Conservation (phyloP, 2,888 invertebrate genomes). For the Hydropsyche betteni region DNA sequence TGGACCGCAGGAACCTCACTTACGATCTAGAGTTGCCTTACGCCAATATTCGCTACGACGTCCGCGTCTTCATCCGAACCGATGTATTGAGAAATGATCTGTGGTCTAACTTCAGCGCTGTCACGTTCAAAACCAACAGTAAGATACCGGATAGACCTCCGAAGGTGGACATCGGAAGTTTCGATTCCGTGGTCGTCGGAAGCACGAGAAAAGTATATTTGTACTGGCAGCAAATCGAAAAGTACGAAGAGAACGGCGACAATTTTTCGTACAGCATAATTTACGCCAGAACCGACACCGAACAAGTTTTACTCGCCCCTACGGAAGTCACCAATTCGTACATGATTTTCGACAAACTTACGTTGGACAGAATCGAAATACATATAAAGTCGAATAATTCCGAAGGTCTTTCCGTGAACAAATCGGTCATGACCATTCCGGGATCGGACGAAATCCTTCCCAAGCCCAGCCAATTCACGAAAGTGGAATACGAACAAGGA, state of each 20-base stretch:
- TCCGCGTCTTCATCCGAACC: conserved; percentile 75
- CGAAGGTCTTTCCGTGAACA: conserved; percentile 67
- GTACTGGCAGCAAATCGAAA: conserved; percentile 81
- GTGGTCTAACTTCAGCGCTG: conserved; percentile 76
- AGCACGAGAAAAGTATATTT: conserved; percentile 71
- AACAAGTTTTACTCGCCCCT: conserved; percentile 58
- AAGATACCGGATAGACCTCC: conserved; percentile 74
- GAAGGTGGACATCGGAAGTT: conserved; percentile 76
- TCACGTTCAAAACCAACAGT: conserved; percentile 70
- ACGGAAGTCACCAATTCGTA: conserved; percentile 59
- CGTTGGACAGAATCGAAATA: conserved; percentile 61
- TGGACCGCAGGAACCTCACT: conserved; percentile 57
- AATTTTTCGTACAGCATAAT: conserved; percentile 77
- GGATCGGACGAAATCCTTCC: conserved; percentile 61
- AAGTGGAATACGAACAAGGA: conserved; percentile 76
- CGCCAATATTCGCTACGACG: conserved; percentile 75
- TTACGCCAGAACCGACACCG: conserved; percentile 59
- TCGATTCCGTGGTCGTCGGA: conserved; percentile 69
- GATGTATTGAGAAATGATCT: conserved; percentile 61
- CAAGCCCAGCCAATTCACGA: conserved; percentile 72
- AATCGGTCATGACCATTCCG: conserved; percentile 71
- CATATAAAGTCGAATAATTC: conserved; percentile 71
- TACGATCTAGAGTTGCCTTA: conserved; percentile 66
- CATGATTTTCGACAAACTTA: conserved; percentile 67
- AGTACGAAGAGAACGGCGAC: conserved; percentile 75